phyloP scores from a whole-genome alignment of 1,140 invertebrate species.

The Camponotus pennsylvanicus region DNA sequence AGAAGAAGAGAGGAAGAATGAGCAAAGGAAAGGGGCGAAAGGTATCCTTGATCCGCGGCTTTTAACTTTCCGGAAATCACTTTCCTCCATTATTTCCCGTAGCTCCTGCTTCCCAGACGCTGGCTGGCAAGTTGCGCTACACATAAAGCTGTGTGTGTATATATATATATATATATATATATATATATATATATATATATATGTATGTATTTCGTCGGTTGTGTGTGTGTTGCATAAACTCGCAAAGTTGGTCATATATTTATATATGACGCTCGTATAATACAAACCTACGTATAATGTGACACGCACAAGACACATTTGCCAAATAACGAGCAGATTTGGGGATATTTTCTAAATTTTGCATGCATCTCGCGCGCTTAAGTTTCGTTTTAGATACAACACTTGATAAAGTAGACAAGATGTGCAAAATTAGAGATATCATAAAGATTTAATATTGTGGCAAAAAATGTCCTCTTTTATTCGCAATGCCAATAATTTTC shows the following conservation, averaged over 20 bases:
- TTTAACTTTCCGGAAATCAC: constrained; percentile 86
- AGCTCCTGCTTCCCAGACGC: constrained; percentile 71
- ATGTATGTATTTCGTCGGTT: not conserved
- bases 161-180: not conserved
- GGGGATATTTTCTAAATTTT: constrained; percentile 26
- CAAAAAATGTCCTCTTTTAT: not conserved
- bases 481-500: not conserved
- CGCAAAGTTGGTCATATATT: constrained; percentile 43
- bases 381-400: not conserved
- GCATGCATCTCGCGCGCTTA: not conserved
- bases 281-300: constrained; percentile 56
- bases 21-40: constrained; percentile 64
- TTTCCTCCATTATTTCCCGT: constrained; percentile 84
- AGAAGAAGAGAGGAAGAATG: constrained; percentile 39
- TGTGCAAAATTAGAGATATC: not conserved
- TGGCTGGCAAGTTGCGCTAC: constrained; percentile 52
- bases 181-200: not conserved
- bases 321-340: constrained; percentile 47
- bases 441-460: not conserved
- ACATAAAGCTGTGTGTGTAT: constrained; percentile 26
- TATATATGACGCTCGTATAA: constrained; percentile 44
- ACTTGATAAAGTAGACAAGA: not conserved
- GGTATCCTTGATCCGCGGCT: constrained; percentile 82
- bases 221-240: constrained; percentile 35
- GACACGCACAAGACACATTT: constrained; percentile 34